Conservation (phyloP, 1,140 invertebrate genomes). For the Caenorhabditis briggsae region DNA sequence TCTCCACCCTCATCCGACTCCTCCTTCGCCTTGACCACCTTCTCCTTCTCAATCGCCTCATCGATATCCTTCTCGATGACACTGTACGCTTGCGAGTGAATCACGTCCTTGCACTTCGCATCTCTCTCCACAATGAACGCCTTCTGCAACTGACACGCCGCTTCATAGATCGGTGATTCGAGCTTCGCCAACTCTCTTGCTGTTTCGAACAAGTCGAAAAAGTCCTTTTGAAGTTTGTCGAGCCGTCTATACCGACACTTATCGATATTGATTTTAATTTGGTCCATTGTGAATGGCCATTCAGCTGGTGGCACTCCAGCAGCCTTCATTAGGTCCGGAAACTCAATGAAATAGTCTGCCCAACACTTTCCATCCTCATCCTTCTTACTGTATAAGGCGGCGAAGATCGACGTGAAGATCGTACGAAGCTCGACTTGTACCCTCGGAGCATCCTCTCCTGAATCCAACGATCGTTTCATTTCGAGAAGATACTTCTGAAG, state of each 20-base stretch:
- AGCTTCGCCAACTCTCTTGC: constrained; percentile 88
- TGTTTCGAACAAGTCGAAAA: constrained; percentile 92
- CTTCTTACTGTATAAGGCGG: constrained; percentile 90
- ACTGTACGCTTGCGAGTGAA: constrained; percentile 88
- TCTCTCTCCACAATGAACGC: constrained; percentile 87
- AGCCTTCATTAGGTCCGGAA: constrained; percentile 89
- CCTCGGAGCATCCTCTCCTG: constrained; percentile 79
- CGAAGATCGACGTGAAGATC: constrained; percentile 91
- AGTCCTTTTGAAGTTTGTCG: constrained; percentile 95
- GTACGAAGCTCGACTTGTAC: constrained; percentile 90
- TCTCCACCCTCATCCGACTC: constrained; percentile 74
- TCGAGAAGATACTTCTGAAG: constrained; percentile 91
- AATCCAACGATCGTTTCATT: constrained; percentile 86
- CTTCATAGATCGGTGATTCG: constrained; percentile 91
- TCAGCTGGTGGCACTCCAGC: constrained; percentile 82
- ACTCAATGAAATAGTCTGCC: constrained; percentile 93
- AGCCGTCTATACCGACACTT: constrained; percentile 89
- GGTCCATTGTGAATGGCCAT: constrained; percentile 79
- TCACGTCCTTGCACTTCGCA: constrained; percentile 80
- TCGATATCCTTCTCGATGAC: constrained; percentile 82
- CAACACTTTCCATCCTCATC: constrained; percentile 89
- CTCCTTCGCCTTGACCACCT: constrained; percentile 61
- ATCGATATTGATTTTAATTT: constrained; percentile 81
- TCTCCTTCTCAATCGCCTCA: constrained; percentile 60
- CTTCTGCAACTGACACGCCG: constrained; percentile 91